These are phyloP conservation scores for human DNA, from an alignment of 2,113 vertebrate species.

Conservation along the genomic window GRCh38 chrX:125168001-125168500, in stretches of 20 bases:
- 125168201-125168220: neutral
- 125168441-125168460: neutral
- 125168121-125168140: neutral
- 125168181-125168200: neutral
- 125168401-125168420: neutral
- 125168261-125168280: neutral
- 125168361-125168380: neutral
- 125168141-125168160: neutral
- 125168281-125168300: conserved; percentile 1
- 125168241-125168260: neutral
- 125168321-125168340: neutral
- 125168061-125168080: neutral
- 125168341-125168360: neutral
- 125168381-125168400: neutral
- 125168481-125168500: neutral
- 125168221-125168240: neutral
- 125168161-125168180: neutral
- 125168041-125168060: neutral
- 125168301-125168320: neutral
- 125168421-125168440: neutral
- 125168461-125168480: neutral
- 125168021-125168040: neutral
- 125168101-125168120: neutral
- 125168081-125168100: neutral
- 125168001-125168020: neutral